phyloP scores from a whole-genome alignment of 1,140 invertebrate genomes.

The Bombus pyrosoma region DNA sequence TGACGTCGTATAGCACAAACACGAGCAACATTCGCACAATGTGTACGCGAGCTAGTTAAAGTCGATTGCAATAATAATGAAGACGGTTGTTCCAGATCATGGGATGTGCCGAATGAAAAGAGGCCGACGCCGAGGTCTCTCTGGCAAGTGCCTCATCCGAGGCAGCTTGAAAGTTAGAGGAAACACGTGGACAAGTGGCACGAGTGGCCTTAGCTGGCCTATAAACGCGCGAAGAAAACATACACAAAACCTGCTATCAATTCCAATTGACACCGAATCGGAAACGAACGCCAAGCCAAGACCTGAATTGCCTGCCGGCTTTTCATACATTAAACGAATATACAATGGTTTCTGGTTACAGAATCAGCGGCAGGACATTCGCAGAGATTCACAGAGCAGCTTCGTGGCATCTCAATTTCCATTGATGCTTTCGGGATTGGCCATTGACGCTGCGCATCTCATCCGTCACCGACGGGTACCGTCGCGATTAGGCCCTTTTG shows the following conservation, averaged over 20 bases:
- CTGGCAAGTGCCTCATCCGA: too few relatives aligned
- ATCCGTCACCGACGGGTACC: constrained; percentile 52
- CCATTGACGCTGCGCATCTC: constrained; percentile 66
- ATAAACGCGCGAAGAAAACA: constrained; percentile 25
- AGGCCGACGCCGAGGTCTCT: not conserved
- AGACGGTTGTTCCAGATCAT: not conserved
- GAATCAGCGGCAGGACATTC: constrained; percentile 28
- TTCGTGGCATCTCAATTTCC: constrained; percentile 51
- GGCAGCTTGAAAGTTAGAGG: not conserved
- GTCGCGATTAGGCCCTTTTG: constrained; percentile 63
- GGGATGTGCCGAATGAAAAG: not conserved
- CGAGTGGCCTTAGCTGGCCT: constrained; percentile 40
- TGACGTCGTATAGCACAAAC: not conserved
- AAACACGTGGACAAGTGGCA: not conserved
- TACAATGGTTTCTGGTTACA: constrained; percentile 22
- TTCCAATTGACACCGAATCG: constrained; percentile 57
- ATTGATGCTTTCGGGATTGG: constrained; percentile 66
- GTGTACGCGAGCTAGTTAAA: not conserved
- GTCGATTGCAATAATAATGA: not conserved
- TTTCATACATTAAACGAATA: constrained; percentile 33
- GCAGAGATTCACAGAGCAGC: not conserved
- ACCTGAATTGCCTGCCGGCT: constrained; percentile 33
- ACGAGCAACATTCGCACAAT: not conserved
- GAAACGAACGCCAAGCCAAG: constrained; percentile 49
- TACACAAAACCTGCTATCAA: constrained; percentile 50